Evolutionary conservation across 2,797 vertebrate species (phyloP).

Genomic region (Perodicticus potto): DNA sequence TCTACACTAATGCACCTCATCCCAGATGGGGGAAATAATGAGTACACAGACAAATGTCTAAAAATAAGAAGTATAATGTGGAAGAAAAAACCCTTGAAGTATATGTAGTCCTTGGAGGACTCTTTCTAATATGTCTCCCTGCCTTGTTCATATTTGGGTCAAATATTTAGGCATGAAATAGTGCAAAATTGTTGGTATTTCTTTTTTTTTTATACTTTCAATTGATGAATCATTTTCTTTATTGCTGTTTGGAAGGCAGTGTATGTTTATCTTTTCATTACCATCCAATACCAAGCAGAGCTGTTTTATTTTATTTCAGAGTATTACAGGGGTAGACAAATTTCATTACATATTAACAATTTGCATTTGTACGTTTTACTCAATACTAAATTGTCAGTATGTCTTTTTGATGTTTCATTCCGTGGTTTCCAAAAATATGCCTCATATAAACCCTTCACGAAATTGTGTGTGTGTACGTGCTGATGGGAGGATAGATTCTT

Average conservation of each 20-base stretch:
- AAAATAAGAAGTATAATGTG: slow-evolving; percentile 21
- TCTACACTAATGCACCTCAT: neutral
- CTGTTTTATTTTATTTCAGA: no score
- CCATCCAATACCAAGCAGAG: no score
- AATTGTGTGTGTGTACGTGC: neutral
- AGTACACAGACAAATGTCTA: neutral
- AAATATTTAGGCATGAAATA: neutral
- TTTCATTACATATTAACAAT: no score
- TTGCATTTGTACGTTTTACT: no score
- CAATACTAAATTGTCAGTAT: neutral
- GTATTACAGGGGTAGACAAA: no score
- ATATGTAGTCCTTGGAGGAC: neutral
- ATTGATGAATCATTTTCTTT: no score
- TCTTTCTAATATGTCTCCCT: neutral
- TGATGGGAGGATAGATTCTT: neutral
- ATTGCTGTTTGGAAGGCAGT: no score
- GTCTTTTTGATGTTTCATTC: neutral
- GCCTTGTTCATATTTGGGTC: neutral
- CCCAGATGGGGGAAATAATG: neutral
- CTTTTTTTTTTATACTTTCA: neutral
- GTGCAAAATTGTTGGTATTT: neutral
- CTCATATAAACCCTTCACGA: neutral
- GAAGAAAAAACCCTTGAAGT: neutral
- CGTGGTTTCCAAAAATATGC: neutral
- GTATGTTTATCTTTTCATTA: no score